Evolutionary conservation across 2,113 vertebrate species (phyloP), one percentile per base, ranked within the genome.

Genomic region (Apus apus): DNA sequence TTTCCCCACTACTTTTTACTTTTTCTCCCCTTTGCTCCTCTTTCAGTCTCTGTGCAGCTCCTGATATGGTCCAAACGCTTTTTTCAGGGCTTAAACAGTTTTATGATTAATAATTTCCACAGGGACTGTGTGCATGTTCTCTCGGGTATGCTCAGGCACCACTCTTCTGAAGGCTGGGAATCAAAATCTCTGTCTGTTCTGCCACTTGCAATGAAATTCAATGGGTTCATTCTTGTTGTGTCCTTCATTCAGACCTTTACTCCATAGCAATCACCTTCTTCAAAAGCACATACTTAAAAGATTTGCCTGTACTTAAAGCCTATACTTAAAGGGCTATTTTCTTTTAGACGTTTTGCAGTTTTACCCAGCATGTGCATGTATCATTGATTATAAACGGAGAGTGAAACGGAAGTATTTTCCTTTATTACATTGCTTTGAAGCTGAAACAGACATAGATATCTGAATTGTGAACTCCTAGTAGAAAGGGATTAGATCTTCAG

Each of bases 41-140:
- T 64, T 25, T 67, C 64, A 60, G 89, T 74, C 71, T 80, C 64
- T 64, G 73, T 65, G 45, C 83, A 89, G 57, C 36, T 90, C 50
- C 54, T 92, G 45, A 50, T 58, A 50, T 27, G 90, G 73, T 72
- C 68, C 68, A 84, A 90, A 86, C 29, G 53, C 61, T 81, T 86
- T 74, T 75, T 61, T 60, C 79, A 90, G 40, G n/a, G 65, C 76
- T 96, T 89, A 81, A 90, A 61, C 40, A 90, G 83, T 93, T 85
- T 87, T 81, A 93, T 15, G 15, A 65, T 32, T 81, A 92, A 40
- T 36, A 78, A 64, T 81, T 96, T 96, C 85, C 88, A 94, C 34
- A 15, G 79, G 73, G 73, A 67, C 36, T 30, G 7, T 53, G 21
- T 34, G 54, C n/a, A n/a, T 26, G 21, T 67, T 93, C 79, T 94